Percentiles rank a stretch among this genome's conserved stretches.
Evolutionary conservation across 2,113 vertebrate genomes (phyloP).

Genomic region (Tragelaphus buxtoni): DNA sequence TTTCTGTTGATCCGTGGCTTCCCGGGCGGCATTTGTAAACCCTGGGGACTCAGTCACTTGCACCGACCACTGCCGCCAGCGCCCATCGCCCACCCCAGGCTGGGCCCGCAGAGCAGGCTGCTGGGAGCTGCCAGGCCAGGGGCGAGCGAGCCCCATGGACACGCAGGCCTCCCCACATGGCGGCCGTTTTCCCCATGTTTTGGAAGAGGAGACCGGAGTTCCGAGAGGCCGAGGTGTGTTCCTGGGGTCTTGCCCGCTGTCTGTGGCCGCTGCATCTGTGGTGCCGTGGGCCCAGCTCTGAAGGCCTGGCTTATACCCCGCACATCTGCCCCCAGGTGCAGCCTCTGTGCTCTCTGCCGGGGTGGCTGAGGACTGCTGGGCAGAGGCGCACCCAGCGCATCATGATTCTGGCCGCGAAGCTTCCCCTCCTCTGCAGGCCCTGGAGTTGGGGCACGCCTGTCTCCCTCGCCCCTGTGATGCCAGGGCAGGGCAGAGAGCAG

Average conservation of each 20-base stretch:
- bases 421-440: no score
- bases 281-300: rapidly evolving
- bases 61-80: rapidly evolving
- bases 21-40: background rate
- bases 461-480: background rate
- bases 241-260: background rate
- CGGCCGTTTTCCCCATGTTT: no score
- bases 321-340: background rate
- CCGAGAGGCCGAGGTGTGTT: no score
- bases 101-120: no score
- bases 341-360: background rate
- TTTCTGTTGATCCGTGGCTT: background rate
- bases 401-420: rapidly evolving
- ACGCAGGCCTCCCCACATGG: rapidly evolving
- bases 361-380: background rate
- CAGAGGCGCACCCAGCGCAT: background rate
- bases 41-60: rapidly evolving
- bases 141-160: rapidly evolving
- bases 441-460: background rate
- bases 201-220: background rate
- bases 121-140: rapidly evolving
- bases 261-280: rapidly evolving
- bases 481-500: background rate
- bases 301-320: background rate
- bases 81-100: rapidly evolving